Evolutionary conservation across 2,888 invertebrate species (phyloP), one percentile per base, ranked within the genome.

Genomic region (Drosophila ezoana): DNA sequence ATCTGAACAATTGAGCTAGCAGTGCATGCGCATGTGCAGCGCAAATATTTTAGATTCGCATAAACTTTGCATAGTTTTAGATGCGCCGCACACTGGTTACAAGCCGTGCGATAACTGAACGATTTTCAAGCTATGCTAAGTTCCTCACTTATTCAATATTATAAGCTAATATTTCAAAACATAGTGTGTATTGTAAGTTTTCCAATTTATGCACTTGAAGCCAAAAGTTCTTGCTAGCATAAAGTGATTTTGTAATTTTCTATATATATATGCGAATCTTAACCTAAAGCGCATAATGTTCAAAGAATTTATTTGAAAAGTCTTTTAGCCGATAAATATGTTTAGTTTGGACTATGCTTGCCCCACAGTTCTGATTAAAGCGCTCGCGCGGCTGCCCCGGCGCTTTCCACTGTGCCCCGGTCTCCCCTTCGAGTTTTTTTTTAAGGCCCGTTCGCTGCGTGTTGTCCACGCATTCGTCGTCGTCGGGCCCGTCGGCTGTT

Each of bases 51-150:
- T 75, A 74, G 76, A 79, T 80, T 83, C 90, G 90, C 88, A 89
- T 90, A 89, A 80, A 83, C 87, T 90, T 91, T 87, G 89, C 88
- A 90, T 87, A 88, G 84, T 82, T 89, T 83, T 82, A 74, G 57
- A 63, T 79, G 58, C 44, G 20, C 37, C 44, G 79, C 75, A 76
- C 76, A 74, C 45, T 75, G 79, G 49, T 52, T 9, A 0, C 33
- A 33, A 20, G 1, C 13, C 33, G 9, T 3, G 6, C 4, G 11
- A 53, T 54, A 41, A 48, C 3, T 23, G 23, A 54, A 14, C 28
- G 8, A 28, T 28, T 28, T 28, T 28, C 8, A 8, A 28, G 8
- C 8, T 28, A 28, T 28, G 0, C 28, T 0, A 28, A 28, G 8
- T 28, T 8, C 2, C 8, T 28, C 28, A 28, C 8, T 28, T 28